Evolutionary conservation across 2,113 vertebrate species (phyloP).

Genomic region (Mus musculus): GRCm39 chr13:119255001-119255500

Average conservation of each 20-base stretch:
- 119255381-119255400: conserved; percentile 37
- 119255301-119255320: not conserved
- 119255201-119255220: not conserved
- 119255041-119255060: conserved; percentile 21
- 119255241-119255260: conserved; percentile 22
- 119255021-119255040: not conserved
- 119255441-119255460: conserved; percentile 42
- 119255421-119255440: not conserved
- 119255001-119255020: not conserved
- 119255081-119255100: conserved; percentile 29
- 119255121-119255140: conserved; percentile 53
- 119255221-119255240: not conserved
- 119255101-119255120: conserved; percentile 31
- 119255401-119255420: not conserved
- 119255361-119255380: not conserved
- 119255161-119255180: conserved; percentile 42
- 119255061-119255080: not conserved
- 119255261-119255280: conserved; percentile 27
- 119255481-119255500: not conserved
- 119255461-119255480: not conserved
- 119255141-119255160: conserved; percentile 39
- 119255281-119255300: conserved; percentile 9
- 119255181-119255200: not conserved
- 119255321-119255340: not conserved
- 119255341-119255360: conserved; percentile 2